Evolutionary conservation across 2,888 invertebrate genomes (phyloP).

Genomic region (Drosophila maculinotata): DNA sequence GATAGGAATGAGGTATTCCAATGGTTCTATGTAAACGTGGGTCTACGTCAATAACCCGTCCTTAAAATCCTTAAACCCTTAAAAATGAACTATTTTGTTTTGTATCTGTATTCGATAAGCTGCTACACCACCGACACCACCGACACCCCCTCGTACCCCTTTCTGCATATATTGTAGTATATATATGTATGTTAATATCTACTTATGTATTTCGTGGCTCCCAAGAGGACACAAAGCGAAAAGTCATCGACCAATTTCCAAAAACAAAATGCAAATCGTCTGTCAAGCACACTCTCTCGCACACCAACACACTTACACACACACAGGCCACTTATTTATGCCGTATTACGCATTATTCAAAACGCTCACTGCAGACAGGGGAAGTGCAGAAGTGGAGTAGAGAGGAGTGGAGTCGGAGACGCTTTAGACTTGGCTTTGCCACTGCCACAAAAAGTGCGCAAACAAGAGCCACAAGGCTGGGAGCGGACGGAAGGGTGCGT

Average conservation of each 20-base stretch:
- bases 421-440: conserved; percentile 8
- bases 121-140: too few species aligned
- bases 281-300: conserved; percentile 66
- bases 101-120: too few species aligned
- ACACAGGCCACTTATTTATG: conserved; percentile 71
- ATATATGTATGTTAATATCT: not conserved
- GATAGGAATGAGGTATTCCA: too few species aligned
- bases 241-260: conserved; percentile 62
- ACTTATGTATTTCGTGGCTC: conserved; percentile 21
- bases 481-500: not conserved
- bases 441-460: conserved; percentile 19
- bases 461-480: too few species aligned
- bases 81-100: too few species aligned
- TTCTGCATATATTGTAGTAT: not conserved
- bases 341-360: conserved; percentile 76
- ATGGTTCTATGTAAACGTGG: too few species aligned
- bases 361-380: conserved; percentile 36
- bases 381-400: too few species aligned
- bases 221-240: conserved; percentile 26
- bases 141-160: not conserved
- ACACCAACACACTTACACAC: conserved; percentile 2
- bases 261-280: conserved; percentile 78
- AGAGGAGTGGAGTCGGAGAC: conserved; percentile 3
- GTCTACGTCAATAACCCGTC: too few species aligned
- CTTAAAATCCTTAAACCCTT: too few species aligned